A percentile compares a stretch with the other conserved stretches of the same genome.
phyloP scores from a whole-genome alignment of 1,140 invertebrate species.

The Dreissena polymorpha region DNA sequence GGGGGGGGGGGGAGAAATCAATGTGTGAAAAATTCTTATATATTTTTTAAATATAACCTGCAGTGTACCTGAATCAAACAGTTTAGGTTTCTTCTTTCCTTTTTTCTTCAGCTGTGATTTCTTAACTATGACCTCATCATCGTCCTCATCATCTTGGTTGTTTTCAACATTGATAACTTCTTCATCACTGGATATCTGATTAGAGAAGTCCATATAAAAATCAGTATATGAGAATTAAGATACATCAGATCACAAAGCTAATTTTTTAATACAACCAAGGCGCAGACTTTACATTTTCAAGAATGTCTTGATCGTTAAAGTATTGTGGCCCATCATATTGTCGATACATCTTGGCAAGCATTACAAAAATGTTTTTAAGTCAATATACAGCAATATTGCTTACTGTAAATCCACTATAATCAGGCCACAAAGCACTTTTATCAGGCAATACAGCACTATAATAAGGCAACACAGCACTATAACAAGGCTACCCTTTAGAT shows the following conservation, averaged over 20 bases:
- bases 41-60: too few relatives aligned
- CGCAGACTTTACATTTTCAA: background rate
- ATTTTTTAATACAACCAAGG: background rate
- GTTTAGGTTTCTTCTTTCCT: slow-evolving; percentile 50
- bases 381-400: background rate
- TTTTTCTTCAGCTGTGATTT: slow-evolving; percentile 36
- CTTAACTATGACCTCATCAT: slow-evolving; percentile 41
- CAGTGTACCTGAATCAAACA: slow-evolving; percentile 57
- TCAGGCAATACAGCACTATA: too few relatives aligned
- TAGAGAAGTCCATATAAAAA: background rate
- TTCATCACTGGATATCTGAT: slow-evolving; percentile 38
- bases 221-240: background rate
- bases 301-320: background rate
- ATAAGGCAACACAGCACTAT: too few relatives aligned
- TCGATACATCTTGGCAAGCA: background rate
- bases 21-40: too few relatives aligned
- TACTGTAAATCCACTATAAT: too few relatives aligned
- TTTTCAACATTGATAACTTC: slow-evolving; percentile 31
- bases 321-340: too few relatives aligned
- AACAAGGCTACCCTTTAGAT: too few relatives aligned
- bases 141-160: slow-evolving; percentile 54
- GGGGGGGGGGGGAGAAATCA: too few relatives aligned
- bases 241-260: background rate
- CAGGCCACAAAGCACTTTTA: too few relatives aligned
- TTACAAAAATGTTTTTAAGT: background rate